Conservation (phyloP, 2,888 invertebrate genomes). For the Dasypolia templi region DNA sequence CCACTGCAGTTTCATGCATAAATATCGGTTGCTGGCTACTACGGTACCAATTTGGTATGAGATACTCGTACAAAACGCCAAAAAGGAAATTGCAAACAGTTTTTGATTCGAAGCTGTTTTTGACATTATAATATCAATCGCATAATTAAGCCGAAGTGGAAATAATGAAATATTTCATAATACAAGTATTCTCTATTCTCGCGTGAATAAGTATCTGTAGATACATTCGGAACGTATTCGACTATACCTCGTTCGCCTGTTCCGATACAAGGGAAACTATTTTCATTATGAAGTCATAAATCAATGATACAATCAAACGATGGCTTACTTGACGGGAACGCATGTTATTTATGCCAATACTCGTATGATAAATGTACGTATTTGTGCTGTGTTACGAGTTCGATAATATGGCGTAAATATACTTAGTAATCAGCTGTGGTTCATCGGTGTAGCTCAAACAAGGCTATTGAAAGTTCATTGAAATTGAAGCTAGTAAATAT, state of each 20-base stretch:
- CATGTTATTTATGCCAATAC: constrained; percentile 83
- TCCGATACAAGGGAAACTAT: constrained; percentile 82
- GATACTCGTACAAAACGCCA: constrained; percentile 45
- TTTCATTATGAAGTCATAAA: constrained; percentile 88
- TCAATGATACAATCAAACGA: constrained; percentile 86
- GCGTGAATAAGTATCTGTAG: constrained; percentile 67
- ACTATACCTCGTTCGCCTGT: constrained; percentile 68
- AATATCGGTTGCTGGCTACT: constrained; percentile 24
- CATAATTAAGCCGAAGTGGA: constrained; percentile 42
- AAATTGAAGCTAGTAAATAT: constrained; percentile 35
- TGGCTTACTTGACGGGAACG: constrained; percentile 82
- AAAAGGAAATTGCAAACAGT: constrained; percentile 54
- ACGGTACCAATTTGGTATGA: constrained; percentile 28
- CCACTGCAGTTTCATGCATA: constrained; percentile 44
- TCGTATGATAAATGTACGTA: constrained; percentile 82
- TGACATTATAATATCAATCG: constrained; percentile 63
- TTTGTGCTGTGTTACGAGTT: constrained; percentile 67
- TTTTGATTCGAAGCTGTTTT: constrained; percentile 64
- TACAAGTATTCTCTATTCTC: constrained; percentile 72
- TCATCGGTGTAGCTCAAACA: constrained; percentile 37
- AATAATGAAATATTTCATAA: constrained; percentile 74
- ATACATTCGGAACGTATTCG: constrained; percentile 72
- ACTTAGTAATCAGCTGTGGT: constrained; percentile 46
- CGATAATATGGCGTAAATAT: constrained; percentile 64
- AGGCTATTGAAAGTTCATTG: constrained; percentile 38